Base-by-base conservation (phyloP, 2,888 invertebrate genomes). In the Eristalinus sepulchralis region DNA sequence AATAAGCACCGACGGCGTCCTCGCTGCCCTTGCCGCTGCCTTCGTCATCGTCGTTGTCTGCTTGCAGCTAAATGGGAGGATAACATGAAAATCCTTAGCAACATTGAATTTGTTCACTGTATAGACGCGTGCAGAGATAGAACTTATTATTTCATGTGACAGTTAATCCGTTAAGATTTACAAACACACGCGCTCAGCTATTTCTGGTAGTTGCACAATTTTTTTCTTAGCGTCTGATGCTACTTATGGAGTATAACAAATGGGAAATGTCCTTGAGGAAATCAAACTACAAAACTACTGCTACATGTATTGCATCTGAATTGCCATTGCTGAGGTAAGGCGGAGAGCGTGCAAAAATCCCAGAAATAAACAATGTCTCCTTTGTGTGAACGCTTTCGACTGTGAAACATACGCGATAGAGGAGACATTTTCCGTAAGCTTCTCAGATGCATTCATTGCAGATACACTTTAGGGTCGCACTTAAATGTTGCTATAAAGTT, bases 21-120 rank as follows among this genome's bases (percentile, higher is more conserved):
- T 55, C 55, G 20, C 22, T 6, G 6, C 22, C 24, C 13, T 57
- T 11, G 24, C 11, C 24, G 20, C n/a, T 6, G 24, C 10, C 55
- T 55, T 57, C 24, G 6, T 57, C 24, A 17, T 57, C 24, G 20
- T 22, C 22, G 17, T 22, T 4, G 55, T 20, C 55, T 55, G 22
- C 20, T 39, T 34, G 31, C 47, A 47, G 24, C 27, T 33, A 85
- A 78, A 73, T 81, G 64, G 72, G 68, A 72, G 85, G 77, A 82
- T 85, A 82, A 85, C 85, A 85, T 70, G 72, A 78, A 76, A 82
- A 78, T 86, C 73, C 71, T 83, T 79, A 75, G 78, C 67, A 78
- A 83, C 86, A 86, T 79, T 79, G 78, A 86, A 86, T 86, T 83
- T 71, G 73, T 75, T 71, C 64, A 36, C 36, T 73, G 64, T 70